phyloP scores from a whole-genome alignment of 2,888 invertebrate genomes.

The Tricholauxania praeusta region DNA sequence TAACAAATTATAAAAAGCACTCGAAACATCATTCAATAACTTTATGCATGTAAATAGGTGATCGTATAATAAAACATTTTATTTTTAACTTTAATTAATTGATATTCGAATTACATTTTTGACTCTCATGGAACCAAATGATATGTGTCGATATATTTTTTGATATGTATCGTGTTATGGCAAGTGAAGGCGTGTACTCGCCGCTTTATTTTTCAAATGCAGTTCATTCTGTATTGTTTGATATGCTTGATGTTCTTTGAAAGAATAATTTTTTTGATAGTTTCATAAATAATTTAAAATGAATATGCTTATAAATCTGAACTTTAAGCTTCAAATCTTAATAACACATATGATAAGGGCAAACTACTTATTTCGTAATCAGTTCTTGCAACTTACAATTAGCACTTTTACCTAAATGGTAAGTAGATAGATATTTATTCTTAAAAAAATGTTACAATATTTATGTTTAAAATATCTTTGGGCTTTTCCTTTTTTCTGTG shows the following conservation, averaged over 20 bases:
- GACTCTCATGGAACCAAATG: slow-evolving; percentile 42
- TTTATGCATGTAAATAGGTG: too few relatives aligned
- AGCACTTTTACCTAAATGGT: slow-evolving; percentile 30
- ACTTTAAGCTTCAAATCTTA: too few relatives aligned
- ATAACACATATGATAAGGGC: slow-evolving; percentile 56
- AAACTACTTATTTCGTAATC: slow-evolving; percentile 68
- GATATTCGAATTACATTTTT: slow-evolving; percentile 42
- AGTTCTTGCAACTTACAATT: slow-evolving; percentile 59
- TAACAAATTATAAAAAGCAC: too few relatives aligned
- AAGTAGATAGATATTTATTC: slow-evolving; percentile 19
- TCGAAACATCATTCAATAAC: too few relatives aligned
- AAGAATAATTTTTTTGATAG: slow-evolving; percentile 10
- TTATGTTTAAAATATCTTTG: slow-evolving; percentile 30
- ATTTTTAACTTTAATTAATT: slow-evolving; percentile 33
- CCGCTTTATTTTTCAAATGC: too few relatives aligned
- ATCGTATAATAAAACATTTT: not conserved
- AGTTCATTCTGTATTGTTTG: too few relatives aligned
- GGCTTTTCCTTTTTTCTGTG: not conserved
- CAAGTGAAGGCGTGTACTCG: too few relatives aligned
- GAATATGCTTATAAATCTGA: too few relatives aligned
- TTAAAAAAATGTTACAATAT: slow-evolving; percentile 10
- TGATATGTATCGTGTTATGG: slow-evolving; percentile 33
- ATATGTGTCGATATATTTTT: slow-evolving; percentile 54
- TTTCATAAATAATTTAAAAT: slow-evolving; percentile 30
- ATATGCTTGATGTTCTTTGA: slow-evolving; percentile 32